Evolutionary conservation across 30 jellyfish, hydroid and myxozoan species (phyloP), one percentile per base, ranked within the genome.

Genomic region (Chrysaora quinquecirrha): DNA sequence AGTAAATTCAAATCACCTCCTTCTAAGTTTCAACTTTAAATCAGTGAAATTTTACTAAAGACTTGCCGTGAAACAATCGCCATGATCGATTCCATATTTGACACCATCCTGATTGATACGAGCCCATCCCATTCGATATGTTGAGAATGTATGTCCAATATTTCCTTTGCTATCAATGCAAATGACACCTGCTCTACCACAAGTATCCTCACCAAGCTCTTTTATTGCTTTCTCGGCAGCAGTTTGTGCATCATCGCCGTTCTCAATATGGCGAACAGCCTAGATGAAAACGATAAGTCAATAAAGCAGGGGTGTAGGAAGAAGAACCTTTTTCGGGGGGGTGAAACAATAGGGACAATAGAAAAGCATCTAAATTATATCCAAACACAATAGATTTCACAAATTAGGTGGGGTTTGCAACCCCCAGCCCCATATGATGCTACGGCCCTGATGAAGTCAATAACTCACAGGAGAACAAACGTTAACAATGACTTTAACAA

Each of bases 71-170:
- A 65, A 21, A 49, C 64, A 28, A 19, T 84, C 84, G 19, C 88
- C 95, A 12, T 84, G 83, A 19, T 84, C 95, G 63, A 90, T 64
- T 1, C 97, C 97, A 84, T 34, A 78, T 3, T 27, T 21, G 48
- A 90, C 2, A 0, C 91, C 93, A 49, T 64, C 89, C 3, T 58
- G 73, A 47, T 46, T 30, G 19, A 76, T 64, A 19, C 50, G 33
- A 2, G 99, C 99, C 99, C 99, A 94, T 32, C 96, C 97, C 99
- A 94, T 94, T 31, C 91, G 48, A 27, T 76, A 62, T 0, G 97
- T 80, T 4, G 83, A 78, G 74, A 87, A 94, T 22, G 96, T 81
- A 56, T 60, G 68, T 1, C 97, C 99, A 21, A 94, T 35, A 31
- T 82, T 71, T 24, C 99, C 99, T 21, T 77, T 76, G 20, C 83